phyloP scores from a whole-genome alignment of 1,140 invertebrate species.

The Tetranychus urticae region DNA sequence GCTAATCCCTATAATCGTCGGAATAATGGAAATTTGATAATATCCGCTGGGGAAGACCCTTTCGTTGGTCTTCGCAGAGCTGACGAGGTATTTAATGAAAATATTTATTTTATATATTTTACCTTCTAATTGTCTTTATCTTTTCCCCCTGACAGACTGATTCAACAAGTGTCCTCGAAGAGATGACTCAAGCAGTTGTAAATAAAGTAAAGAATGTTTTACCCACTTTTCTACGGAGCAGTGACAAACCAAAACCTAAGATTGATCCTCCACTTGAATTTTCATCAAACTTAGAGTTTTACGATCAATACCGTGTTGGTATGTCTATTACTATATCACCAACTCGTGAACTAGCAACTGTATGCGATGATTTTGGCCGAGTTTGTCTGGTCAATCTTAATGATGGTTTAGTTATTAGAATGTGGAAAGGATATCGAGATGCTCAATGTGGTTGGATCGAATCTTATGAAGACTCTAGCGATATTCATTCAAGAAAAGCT shows the following conservation, averaged over 20 bases:
- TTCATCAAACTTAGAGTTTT: slow-evolving; percentile 45
- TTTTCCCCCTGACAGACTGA: slow-evolving; percentile 28
- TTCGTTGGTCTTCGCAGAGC: slow-evolving; percentile 71
- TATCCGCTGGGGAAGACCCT: slow-evolving; percentile 53
- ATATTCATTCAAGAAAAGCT: slow-evolving; percentile 26
- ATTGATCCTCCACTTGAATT: slow-evolving; percentile 22
- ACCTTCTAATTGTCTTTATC: neutral
- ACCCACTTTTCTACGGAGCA: slow-evolving; percentile 11
- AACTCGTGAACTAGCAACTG: slow-evolving; percentile 45
- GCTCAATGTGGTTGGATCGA: slow-evolving; percentile 75
- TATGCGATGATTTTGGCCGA: slow-evolving; percentile 61
- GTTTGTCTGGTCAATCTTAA: slow-evolving; percentile 58
- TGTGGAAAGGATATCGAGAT: slow-evolving; percentile 81
- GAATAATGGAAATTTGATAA: slow-evolving; percentile 45
- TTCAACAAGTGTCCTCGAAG: slow-evolving; percentile 40
- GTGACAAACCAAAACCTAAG: slow-evolving; percentile 17
- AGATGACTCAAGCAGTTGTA: slow-evolving; percentile 68
- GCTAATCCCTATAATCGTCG: slow-evolving; percentile 35
- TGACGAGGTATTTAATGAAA: neutral
- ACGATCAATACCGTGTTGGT: slow-evolving; percentile 49
- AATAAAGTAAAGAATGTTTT: slow-evolving; percentile 42
- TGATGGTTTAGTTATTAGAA: slow-evolving; percentile 47
- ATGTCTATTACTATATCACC: slow-evolving; percentile 46
- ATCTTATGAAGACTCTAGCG: slow-evolving; percentile 32
- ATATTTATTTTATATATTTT: too few relatives aligned